Base-by-base conservation (phyloP, 2,797 vertebrate species). In the Pangasius mekongensis region DNA sequence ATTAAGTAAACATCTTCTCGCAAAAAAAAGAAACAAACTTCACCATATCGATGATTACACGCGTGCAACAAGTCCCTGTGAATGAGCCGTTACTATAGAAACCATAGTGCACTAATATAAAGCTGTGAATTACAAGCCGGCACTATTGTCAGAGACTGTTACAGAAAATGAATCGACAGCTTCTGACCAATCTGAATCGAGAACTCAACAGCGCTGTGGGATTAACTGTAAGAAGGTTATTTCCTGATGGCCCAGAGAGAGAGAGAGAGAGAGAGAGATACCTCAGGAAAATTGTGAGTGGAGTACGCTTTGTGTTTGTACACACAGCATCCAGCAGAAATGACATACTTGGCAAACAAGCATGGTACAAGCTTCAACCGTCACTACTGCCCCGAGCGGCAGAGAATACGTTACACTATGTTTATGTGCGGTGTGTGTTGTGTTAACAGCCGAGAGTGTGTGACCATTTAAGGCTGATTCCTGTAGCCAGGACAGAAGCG, bases 401-500 rank as follows among this genome's bases (percentile, higher is more conserved):
- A 85, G 87, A 85, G 58, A 87, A 39, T 2, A 9, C 43, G 33
- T 88, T 90, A 87, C 85, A 36, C 84, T 62, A 3, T 58, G 84
- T 76, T 76, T 62, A 86, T 82, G 52, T 52, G 43, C 1, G 20
- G 62, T 54, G 89, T 86, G 77, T 87, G 86, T 85, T 89, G 67
- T 89, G 88, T 86, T 90, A 87, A 89, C 88, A 84, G 87, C 69
- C 1, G 83, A 83, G 88, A 20, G 89, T 83, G 86, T 87, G 87
- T 88, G 89, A 91, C 91, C 91, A 92, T 92, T 91, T 91, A 91
- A 91, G 92, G 89, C 49, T 64, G 89, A 90, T 84, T 89, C 85
- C 74, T 56, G 88, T 62, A 88, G 60, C 54, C 43, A 22, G 58
- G 62, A 43, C 62, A 76, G 81, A 33, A 69, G 49, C 49, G 43